Evolutionary conservation across 2,888 invertebrate species (phyloP).

Genomic region (Tenthredo amoena): DNA sequence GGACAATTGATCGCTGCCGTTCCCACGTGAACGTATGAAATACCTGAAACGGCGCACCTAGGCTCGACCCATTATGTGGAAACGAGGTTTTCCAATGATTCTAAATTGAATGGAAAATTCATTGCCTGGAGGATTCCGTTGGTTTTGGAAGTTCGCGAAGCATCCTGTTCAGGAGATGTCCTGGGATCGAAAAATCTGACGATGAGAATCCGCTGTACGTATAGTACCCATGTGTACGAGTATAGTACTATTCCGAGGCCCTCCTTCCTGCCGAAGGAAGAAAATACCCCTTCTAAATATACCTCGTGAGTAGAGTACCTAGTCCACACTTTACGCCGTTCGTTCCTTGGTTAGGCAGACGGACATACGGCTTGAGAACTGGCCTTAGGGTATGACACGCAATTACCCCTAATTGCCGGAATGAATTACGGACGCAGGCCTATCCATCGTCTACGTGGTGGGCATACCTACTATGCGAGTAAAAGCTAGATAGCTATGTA

Average conservation of each 20-base stretch:
- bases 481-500: slow-evolving; percentile 17
- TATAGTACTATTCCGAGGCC: background rate
- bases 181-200: background rate
- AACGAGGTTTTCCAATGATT: background rate
- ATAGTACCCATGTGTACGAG: too few species aligned
- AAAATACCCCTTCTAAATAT: slow-evolving; percentile 48
- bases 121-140: background rate
- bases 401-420: slow-evolving; percentile 67
- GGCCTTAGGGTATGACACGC: slow-evolving; percentile 59
- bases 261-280: background rate
- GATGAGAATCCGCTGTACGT: background rate
- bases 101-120: too few species aligned
- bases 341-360: slow-evolving; percentile 39
- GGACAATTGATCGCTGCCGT: background rate
- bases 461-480: slow-evolving; percentile 15
- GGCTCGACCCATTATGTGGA: background rate
- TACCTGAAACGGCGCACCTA: slow-evolving; percentile 30
- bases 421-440: slow-evolving; percentile 64
- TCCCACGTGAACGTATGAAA: background rate
- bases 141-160: background rate
- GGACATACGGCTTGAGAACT: slow-evolving; percentile 44
- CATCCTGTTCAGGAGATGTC: background rate
- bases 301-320: slow-evolving; percentile 27
- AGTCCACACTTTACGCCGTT: slow-evolving; percentile 25
- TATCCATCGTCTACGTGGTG: slow-evolving; percentile 47